A percentile compares a stretch with the other conserved stretches of the same genome.
These are phyloP conservation scores for Apis laboriosa DNA, from an alignment of 1,140 invertebrate species.

Conservation along the genomic window DNA sequence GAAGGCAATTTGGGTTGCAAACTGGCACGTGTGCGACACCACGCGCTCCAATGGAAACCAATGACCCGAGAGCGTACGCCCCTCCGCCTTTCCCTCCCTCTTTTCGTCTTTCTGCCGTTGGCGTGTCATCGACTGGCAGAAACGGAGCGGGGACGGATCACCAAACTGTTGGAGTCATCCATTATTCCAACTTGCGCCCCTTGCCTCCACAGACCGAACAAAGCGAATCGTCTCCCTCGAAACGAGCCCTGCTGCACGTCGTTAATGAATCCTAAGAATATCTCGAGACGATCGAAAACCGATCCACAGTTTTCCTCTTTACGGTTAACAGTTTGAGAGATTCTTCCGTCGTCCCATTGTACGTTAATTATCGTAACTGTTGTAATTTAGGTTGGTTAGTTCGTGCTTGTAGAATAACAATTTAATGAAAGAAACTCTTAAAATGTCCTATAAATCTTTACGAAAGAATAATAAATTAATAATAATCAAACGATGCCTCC, in stretches of 20 bases:
- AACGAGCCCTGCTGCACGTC: neutral
- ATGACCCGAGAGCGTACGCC: constrained; percentile 26
- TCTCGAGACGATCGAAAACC: neutral
- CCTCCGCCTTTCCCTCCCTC: neutral
- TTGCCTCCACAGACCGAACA: constrained; percentile 10
- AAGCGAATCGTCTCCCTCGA: constrained; percentile 18
- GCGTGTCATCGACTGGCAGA: constrained; percentile 43
- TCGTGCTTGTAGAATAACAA: no score
- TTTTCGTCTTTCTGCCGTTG: constrained; percentile 19
- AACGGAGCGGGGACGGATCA: constrained; percentile 40
- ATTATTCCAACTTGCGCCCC: constrained; percentile 41
- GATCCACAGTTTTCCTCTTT: neutral
- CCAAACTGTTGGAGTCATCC: constrained; percentile 30
- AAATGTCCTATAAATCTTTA: no score
- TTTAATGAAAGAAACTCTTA: no score
- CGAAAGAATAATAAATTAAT: no score
- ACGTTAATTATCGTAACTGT: no score
- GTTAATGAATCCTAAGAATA: constrained; percentile 41
- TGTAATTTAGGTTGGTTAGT: no score
- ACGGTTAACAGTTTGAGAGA: neutral
- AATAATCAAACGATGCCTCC: no score
- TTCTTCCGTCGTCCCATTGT: no score
- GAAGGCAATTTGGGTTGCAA: constrained; percentile 29
- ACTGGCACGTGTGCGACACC: constrained; percentile 38
- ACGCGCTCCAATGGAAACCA: constrained; percentile 26